Evolutionary conservation across 2,888 invertebrate genomes (phyloP), one percentile per base, ranked within the genome.

Genomic region (Philopedon plagiatum): DNA sequence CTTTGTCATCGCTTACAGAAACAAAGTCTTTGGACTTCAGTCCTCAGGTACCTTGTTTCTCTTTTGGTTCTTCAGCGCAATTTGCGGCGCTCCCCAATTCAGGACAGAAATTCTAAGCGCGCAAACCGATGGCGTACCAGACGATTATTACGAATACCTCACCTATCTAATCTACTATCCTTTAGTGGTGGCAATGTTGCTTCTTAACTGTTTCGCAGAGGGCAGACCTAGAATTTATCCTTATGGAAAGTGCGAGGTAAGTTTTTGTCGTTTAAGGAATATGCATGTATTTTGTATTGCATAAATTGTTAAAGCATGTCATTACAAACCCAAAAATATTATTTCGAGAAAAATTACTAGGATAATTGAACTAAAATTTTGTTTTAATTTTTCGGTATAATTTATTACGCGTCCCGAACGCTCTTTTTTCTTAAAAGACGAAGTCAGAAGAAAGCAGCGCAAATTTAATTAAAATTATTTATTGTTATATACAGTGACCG

Each of bases 41-140:
- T 86, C 88, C n/a, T 89, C 89, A 1, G 90, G 89, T 3, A 82
- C 86, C 21, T 82, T 89, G 60, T 89, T 89, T 78, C 73, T 87
- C n/a, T 89, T 89, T 79, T 90, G 89, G 88, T 79, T 89, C 1
- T 75, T 89, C 9, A 79, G 87, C 49, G 77, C 84, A 0, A 7
- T 88, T 0, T 85, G 85, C 66, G 87, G 86, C 49, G 70, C 76
- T 0, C 70, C 76, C 1, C 78, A 79, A 65, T 71, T 78, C 15
- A 60, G 77, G 15, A 74, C 75, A 4, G 73, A 77, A 56, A 76
- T 80, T 8, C 39, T 56, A n/a, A 19, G 44, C 7, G 68, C 64
- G 7, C 60, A 73, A 23, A 46, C n/a, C 15, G 13, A 34, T 9
- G 62, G 49, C 5, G 60, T 57, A 18, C 60, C 56, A 18, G 57